These are phyloP conservation scores for Oryctolagus cuniculus DNA, from an alignment of 2,113 vertebrate species.

Conservation along the genomic window DNA sequence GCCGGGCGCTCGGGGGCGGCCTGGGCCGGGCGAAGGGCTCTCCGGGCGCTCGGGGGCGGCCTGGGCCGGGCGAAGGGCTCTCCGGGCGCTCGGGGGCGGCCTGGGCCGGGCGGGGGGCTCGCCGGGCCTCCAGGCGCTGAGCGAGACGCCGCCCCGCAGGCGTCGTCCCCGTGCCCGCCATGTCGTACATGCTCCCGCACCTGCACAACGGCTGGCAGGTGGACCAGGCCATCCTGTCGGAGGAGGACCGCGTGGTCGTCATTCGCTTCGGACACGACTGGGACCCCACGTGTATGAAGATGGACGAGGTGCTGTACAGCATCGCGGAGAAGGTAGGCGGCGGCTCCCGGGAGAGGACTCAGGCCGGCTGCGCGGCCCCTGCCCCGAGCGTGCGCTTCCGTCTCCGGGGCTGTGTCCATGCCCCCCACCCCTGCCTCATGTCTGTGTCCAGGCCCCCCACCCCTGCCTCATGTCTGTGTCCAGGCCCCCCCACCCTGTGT, in stretches of 20 bases:
- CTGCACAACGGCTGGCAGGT: conserved; percentile 99
- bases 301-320: conserved; percentile 98
- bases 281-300: conserved; percentile 99
- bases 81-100: background rate
- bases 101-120: too few relatives aligned
- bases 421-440: too few relatives aligned
- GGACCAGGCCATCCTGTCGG: conserved; percentile 98
- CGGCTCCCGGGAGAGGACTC: too few relatives aligned
- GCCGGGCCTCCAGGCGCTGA: background rate
- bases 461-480: too few relatives aligned
- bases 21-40: background rate
- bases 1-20: background rate
- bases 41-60: background rate
- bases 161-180: conserved; percentile 75
- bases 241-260: conserved; percentile 97
- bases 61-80: too few relatives aligned
- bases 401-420: too few relatives aligned
- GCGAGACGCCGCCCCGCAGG: background rate
- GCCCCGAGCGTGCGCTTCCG: too few relatives aligned
- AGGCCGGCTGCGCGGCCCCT: too few relatives aligned
- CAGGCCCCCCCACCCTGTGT: too few relatives aligned
- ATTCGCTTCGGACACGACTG: conserved; percentile 99
- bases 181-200: conserved; percentile 99
- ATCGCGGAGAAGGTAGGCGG: conserved; percentile 96
- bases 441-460: too few relatives aligned